Conservation (phyloP, 2,113 vertebrate genomes). For the Rynchops niger region DNA sequence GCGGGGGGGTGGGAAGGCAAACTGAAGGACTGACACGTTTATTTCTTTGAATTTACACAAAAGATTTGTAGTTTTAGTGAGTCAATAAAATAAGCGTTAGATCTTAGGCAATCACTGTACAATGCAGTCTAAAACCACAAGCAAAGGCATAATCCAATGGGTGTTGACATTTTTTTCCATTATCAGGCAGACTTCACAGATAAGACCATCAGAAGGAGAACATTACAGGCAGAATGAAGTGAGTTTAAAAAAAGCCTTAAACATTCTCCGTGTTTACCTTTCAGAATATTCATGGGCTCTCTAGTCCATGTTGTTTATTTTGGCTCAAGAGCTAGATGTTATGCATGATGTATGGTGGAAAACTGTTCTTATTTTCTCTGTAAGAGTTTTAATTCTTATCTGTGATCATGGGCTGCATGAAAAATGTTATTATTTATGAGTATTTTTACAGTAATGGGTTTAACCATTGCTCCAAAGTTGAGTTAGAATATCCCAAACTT, state of each 20-base stretch:
- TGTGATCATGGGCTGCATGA: background rate
- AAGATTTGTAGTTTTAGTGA: background rate
- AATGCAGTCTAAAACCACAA: slow-evolving; percentile 4
- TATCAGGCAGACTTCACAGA: background rate
- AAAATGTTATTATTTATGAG: background rate
- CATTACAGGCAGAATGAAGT: background rate
- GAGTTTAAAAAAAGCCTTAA: background rate
- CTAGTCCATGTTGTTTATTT: background rate
- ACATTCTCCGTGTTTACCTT: background rate
- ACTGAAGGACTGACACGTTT: background rate
- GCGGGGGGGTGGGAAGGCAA: background rate
- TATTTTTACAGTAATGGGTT: background rate
- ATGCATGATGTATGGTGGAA: background rate
- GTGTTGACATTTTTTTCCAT: slow-evolving; percentile 19
- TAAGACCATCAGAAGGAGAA: slow-evolving; percentile 12
- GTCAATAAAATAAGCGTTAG: slow-evolving; percentile 27
- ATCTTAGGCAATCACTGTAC: background rate
- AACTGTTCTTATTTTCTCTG: background rate
- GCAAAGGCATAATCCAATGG: background rate
- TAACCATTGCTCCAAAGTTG: background rate
- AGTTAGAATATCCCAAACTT: background rate
- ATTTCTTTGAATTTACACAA: slow-evolving; percentile 19
- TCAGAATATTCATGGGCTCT: background rate
- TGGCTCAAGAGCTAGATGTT: background rate
- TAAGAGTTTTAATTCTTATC: slow-evolving; percentile 12